Percentiles rank a stretch among this genome's conserved stretches.
These are phyloP conservation scores for Tubulanus polymorphus DNA, from an alignment of 2,888 invertebrate genomes.

Conservation along the genomic window DNA sequence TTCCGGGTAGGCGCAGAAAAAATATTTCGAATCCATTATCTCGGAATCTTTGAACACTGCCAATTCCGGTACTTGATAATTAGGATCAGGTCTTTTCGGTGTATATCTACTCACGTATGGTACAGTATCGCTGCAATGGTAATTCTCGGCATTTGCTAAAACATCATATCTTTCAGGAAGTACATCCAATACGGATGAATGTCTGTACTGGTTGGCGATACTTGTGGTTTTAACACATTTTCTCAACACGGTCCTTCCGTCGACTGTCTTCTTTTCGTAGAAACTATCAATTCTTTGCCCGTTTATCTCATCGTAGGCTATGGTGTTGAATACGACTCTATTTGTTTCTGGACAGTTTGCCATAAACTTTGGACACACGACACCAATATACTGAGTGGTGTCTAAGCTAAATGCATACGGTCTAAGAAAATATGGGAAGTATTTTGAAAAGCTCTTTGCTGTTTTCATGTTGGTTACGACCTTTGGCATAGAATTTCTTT, in stretches of 20 bases:
- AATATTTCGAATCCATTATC: not conserved
- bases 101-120: not conserved
- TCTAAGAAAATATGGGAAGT: not conserved
- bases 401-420: not conserved
- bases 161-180: slow-evolving; percentile 1
- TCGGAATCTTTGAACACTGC: not conserved
- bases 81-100: not conserved
- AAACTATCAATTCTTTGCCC: not conserved
- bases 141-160: not conserved
- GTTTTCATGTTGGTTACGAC: not conserved
- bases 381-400: not conserved
- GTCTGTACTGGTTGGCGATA: not conserved
- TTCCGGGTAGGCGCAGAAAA: slow-evolving; percentile 1
- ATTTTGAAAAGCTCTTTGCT: not conserved
- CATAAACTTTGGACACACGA: not conserved
- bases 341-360: not conserved
- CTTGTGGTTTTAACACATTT: not conserved
- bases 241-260: not conserved
- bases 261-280: not conserved
- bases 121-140: not conserved
- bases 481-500: not conserved
- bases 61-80: not conserved
- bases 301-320: not conserved
- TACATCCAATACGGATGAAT: not conserved
- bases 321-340: not conserved